Evolutionary conservation across 1,140 invertebrate species (phyloP).

Genomic region (Temnothorax longispinosus): DNA sequence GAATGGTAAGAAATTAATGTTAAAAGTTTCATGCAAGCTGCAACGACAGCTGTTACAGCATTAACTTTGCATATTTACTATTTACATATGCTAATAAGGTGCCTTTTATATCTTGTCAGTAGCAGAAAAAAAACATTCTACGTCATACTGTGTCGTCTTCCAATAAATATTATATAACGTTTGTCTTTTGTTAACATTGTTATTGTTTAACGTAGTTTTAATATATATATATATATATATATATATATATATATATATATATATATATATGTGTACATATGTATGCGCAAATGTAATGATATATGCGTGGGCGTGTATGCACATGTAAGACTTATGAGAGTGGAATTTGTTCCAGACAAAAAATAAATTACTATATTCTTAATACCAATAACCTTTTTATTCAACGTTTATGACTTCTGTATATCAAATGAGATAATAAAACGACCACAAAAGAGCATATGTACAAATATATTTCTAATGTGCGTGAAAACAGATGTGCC

Average conservation of each 20-base stretch:
- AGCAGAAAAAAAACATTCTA: constrained; percentile 7
- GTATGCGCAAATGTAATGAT: neutral
- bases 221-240: neutral
- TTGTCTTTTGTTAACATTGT: neutral
- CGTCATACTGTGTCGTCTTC: neutral
- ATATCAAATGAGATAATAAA: constrained; percentile 16
- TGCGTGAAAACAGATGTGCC: neutral
- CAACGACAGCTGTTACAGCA: neutral
- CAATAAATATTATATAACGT: neutral
- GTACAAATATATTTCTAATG: constrained; percentile 22
- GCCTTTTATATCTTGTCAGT: neutral
- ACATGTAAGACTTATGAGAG: neutral
- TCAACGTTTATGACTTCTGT: neutral
- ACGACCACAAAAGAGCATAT: constrained; percentile 7
- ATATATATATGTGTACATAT: constrained; percentile 7
- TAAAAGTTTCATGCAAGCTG: neutral
- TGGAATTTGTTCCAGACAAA: neutral
- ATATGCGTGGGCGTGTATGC: neutral
- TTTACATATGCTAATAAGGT: constrained; percentile 46
- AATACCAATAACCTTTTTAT: constrained; percentile 52
- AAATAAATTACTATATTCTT: constrained; percentile 63
- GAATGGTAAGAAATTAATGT: constrained; percentile 15
- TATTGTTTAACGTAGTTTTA: constrained; percentile 28
- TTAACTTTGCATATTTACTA: constrained; percentile 29
- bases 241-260: neutral